phyloP scores from a whole-genome alignment of 1,140 invertebrate genomes.

The Cydia fagiglandana region DNA sequence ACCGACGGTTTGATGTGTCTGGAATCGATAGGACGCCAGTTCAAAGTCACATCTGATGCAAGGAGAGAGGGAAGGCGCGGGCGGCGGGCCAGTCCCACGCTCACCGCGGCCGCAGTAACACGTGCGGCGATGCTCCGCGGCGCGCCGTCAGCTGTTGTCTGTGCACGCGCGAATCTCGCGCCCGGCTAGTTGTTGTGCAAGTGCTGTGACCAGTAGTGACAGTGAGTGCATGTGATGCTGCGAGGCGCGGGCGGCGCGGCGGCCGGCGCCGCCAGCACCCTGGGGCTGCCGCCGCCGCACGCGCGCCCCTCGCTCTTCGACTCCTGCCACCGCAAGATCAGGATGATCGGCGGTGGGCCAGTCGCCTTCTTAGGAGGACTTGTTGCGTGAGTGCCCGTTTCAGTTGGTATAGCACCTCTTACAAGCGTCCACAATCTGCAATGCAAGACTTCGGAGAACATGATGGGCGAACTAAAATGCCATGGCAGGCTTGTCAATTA shows the following conservation, averaged over 20 bases:
- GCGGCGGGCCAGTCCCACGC: constrained; percentile 68
- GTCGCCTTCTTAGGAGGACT: constrained; percentile 84
- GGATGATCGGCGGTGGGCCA: constrained; percentile 82
- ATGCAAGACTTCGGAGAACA: not conserved
- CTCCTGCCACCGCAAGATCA: constrained; percentile 85
- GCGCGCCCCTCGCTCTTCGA: constrained; percentile 83
- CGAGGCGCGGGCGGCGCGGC: constrained; percentile 63
- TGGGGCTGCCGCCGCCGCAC: constrained; percentile 70
- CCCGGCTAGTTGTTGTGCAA: constrained; percentile 50
- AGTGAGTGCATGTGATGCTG: constrained; percentile 59
- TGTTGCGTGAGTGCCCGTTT: constrained; percentile 82
- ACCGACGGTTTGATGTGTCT: not conserved
- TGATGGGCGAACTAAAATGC: too few relatives aligned
- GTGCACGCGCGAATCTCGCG: constrained; percentile 51
- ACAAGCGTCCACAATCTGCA: not conserved
- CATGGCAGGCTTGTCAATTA: too few relatives aligned
- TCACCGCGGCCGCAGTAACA: constrained; percentile 46
- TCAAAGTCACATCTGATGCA: constrained; percentile 52
- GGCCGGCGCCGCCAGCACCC: constrained; percentile 62
- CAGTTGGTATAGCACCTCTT: not conserved
- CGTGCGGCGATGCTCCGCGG: constrained; percentile 67
- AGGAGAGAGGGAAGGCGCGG: constrained; percentile 37
- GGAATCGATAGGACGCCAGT: constrained; percentile 48
- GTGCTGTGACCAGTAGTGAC: constrained; percentile 38
- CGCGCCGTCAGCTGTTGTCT: constrained; percentile 50